These are phyloP conservation scores for Drosophila paramelanica DNA, from an alignment of 2,888 invertebrate genomes.

Conservation along the genomic window DNA sequence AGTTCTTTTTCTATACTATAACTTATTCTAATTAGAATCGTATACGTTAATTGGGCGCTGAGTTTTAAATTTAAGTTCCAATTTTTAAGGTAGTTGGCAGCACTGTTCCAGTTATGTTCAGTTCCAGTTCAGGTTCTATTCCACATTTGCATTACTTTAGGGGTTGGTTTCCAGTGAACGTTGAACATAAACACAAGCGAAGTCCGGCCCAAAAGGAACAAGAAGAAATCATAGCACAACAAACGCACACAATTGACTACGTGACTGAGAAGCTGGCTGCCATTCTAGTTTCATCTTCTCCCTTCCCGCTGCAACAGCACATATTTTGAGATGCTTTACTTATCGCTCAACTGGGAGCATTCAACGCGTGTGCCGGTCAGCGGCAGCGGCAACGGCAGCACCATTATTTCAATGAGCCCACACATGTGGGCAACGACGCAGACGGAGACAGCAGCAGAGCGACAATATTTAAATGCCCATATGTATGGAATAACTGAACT, in stretches of 20 bases:
- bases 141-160: slow-evolving; percentile 13
- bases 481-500: slow-evolving; percentile 3
- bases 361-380: slow-evolving; percentile 53
- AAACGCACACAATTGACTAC: slow-evolving; percentile 68
- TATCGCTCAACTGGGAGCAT: slow-evolving; percentile 57
- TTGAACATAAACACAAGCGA: slow-evolving; percentile 56
- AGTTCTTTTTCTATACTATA: too few species aligned
- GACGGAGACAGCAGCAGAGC: slow-evolving; percentile 12
- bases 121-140: slow-evolving; percentile 33
- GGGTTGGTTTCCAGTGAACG: slow-evolving; percentile 53
- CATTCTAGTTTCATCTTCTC: slow-evolving; percentile 10
- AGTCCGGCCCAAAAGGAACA: slow-evolving; percentile 24
- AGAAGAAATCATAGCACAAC: slow-evolving; percentile 59
- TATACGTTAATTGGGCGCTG: not conserved
- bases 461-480: slow-evolving; percentile 34
- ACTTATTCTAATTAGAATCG: not conserved
- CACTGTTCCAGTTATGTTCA: slow-evolving; percentile 9
- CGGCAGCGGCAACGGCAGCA: slow-evolving; percentile 45
- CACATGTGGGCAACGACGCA: slow-evolving; percentile 36
- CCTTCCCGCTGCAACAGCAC: not conserved
- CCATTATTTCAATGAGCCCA: slow-evolving; percentile 45
- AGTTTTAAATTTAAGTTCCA: slow-evolving; percentile 6
- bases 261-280: slow-evolving; percentile 57
- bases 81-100: slow-evolving; percentile 48
- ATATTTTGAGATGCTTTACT: slow-evolving; percentile 54